A percentile compares a stretch with the other conserved stretches of the same genome.
Evolutionary conservation across 2,888 invertebrate genomes (phyloP).

Genomic region (Escarpia spicata): DNA sequence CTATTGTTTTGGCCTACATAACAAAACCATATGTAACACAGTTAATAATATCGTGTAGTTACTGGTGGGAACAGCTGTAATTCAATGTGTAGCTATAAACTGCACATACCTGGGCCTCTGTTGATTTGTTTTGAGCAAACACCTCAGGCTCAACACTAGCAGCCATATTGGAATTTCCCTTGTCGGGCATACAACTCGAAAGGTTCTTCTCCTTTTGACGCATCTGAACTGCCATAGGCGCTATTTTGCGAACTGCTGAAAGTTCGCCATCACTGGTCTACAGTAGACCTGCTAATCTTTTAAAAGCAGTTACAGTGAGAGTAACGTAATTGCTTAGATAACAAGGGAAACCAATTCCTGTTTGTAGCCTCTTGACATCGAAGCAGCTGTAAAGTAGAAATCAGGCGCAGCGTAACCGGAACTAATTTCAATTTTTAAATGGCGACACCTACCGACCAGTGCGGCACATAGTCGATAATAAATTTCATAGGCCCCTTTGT

Average conservation of each 20-base stretch:
- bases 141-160: background rate
- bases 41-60: background rate
- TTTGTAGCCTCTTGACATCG: background rate
- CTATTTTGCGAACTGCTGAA: background rate
- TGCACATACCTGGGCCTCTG: background rate
- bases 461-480: background rate
- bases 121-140: constrained; percentile 6
- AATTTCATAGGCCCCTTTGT: background rate
- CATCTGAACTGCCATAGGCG: background rate
- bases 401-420: background rate
- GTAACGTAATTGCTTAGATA: constrained; percentile 2
- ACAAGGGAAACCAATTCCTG: background rate
- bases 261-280: background rate
- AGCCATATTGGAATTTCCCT: constrained; percentile 16
- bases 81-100: background rate
- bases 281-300: background rate
- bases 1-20: background rate
- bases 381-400: constrained; percentile 1
- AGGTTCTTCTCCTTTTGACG: constrained; percentile 3
- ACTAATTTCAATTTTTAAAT: background rate
- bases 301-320: background rate
- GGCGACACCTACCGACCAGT: background rate
- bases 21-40: background rate
- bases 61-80: background rate
- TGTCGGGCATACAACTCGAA: constrained; percentile 16